Base-by-base conservation (phyloP, 2,888 invertebrate species). In the Chrysolina oricalcia region DNA sequence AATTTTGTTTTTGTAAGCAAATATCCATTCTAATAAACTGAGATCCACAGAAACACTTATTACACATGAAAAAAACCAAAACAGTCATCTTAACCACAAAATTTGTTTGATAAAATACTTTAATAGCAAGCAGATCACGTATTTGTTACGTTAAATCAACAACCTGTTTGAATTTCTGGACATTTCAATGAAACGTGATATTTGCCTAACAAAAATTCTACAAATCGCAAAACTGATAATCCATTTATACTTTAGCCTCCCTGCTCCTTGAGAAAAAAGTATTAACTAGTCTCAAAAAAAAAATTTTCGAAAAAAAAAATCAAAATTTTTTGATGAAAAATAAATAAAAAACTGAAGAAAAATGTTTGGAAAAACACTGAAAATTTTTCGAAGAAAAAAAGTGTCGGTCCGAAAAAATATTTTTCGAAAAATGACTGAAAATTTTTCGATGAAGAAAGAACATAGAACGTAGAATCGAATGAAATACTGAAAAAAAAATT, bases 121-220 rank as follows among this genome's bases (percentile, higher is more conserved):
- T 23, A 6, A 17, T n/a, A 48, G 46, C 48, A 66, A 48, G 15
- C 64, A 21, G 19, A 64, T 64, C 43, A 41, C 19, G 64, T 40
- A 41, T 19, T 40, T 15, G 5, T 15, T 13, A 43, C 15, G 41
- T 27, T 50, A 3, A 41, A 27, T 17, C 19, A 11, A 15, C 67
- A 67, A 67, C 67, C 67, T 67, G 67, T 67, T 67, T 53, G n/a
- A 10, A n/a, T 35, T 53, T 11, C 8, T 27, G 17, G 21, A 50
- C 17, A 50, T 48, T 53, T 67, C 50, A 66, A 66, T 48, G 53
- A 67, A 67, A 67, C 67, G 50, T 50, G 48, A 67, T 67, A 67
- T 53, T 41, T 40, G 50, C 67, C 67, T 67, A 46, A n/a, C 27
- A 40, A 67, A 27, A 67, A 41, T 53, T 50, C 13, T n/a, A n/a